Percentiles rank a stretch among this genome's conserved stretches.
phyloP scores from a whole-genome alignment of 2,113 vertebrate genomes.

The Cnemophilus loriae region DNA sequence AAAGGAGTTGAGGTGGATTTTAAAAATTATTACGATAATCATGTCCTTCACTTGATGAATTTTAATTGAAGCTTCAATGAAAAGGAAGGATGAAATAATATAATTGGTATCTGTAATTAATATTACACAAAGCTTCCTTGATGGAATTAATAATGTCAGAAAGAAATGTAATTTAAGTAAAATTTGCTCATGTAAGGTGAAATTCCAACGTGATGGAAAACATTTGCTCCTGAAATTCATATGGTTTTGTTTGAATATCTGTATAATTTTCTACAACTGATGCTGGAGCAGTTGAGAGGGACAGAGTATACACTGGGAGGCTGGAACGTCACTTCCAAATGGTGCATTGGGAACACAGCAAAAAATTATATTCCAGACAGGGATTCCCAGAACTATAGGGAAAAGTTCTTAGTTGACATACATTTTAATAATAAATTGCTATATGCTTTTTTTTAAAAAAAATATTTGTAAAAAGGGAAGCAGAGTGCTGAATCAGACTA shows the following conservation, averaged over 20 bases:
- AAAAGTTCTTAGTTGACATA: constrained; percentile 32
- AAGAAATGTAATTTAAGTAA: constrained; percentile 72
- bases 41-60: constrained; percentile 67
- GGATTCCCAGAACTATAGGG: neutral
- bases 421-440: constrained; percentile 49
- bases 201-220: constrained; percentile 67
- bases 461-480: constrained; percentile 29
- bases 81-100: constrained; percentile 70
- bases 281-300: constrained; percentile 40
- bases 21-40: constrained; percentile 67
- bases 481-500: constrained; percentile 58
- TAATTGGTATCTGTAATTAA: constrained; percentile 71
- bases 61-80: constrained; percentile 72
- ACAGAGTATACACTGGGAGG: neutral
- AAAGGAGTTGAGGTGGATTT: constrained; percentile 1
- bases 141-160: constrained; percentile 73
- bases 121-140: constrained; percentile 70
- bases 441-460: neutral
- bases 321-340: constrained; percentile 56
- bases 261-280: constrained; percentile 53
- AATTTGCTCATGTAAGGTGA: constrained; percentile 70
- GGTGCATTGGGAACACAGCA: neutral
- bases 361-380: neutral
- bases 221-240: constrained; percentile 66
- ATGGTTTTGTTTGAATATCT: constrained; percentile 71